Percentiles rank a stretch among this genome's conserved stretches.
These are phyloP conservation scores for Bombyx mandarina DNA, from an alignment of 1,140 invertebrate genomes.

Conservation along the genomic window DNA sequence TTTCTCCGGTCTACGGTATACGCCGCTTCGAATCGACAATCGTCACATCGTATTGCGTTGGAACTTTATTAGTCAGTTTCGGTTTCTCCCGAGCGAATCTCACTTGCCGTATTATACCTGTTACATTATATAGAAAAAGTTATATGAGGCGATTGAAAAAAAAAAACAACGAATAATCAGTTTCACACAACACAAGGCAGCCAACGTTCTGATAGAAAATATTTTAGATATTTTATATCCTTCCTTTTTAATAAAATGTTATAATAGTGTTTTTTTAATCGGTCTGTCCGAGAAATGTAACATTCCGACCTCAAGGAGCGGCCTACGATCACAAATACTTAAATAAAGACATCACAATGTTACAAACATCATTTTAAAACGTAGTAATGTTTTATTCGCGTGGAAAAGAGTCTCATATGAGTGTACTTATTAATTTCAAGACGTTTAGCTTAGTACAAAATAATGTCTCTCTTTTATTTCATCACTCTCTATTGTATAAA, in stretches of 20 bases:
- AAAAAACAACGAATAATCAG: too few relatives aligned
- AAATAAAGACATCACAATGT: constrained; percentile 54
- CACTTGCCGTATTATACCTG: constrained; percentile 13
- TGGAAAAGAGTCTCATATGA: constrained; percentile 52
- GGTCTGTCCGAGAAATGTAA: constrained; percentile 4
- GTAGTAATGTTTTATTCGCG: constrained; percentile 21
- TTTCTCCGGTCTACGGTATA: not conserved
- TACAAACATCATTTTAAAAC: constrained; percentile 32
- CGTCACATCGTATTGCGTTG: too few relatives aligned
- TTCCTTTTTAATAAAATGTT: not conserved
- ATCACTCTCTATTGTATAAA: constrained; percentile 64
- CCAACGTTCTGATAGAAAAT: not conserved
- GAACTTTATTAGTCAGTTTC: not conserved
- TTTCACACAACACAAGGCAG: too few relatives aligned
- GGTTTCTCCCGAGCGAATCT: constrained; percentile 21
- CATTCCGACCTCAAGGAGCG: constrained; percentile 7
- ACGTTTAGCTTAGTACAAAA: constrained; percentile 57
- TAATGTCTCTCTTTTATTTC: constrained; percentile 62
- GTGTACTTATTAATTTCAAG: constrained; percentile 57
- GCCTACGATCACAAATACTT: constrained; percentile 35
- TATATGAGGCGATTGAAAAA: too few relatives aligned
- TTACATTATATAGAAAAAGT: too few relatives aligned
- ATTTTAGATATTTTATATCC: not conserved
- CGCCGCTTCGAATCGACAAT: constrained; percentile 2
- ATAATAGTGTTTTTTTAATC: not conserved